Evolutionary conservation across 2,797 vertebrate genomes (phyloP).

Genomic region (Sylvia borin): DNA sequence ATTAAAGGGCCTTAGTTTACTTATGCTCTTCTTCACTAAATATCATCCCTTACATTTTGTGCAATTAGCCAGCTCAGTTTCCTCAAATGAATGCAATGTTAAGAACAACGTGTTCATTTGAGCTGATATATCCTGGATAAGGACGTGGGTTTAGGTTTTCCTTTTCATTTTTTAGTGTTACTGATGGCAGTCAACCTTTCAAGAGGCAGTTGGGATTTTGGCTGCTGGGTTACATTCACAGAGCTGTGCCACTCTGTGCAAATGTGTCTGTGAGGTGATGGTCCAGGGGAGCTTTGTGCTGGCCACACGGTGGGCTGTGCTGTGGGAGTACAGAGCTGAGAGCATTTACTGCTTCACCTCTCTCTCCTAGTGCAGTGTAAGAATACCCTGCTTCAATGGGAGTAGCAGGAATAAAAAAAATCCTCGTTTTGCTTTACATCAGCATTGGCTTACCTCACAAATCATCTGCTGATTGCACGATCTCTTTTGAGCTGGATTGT

Average conservation of each 20-base stretch:
- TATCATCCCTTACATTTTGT: neutral
- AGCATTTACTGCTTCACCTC: neutral
- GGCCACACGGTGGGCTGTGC: neutral
- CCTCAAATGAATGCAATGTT: neutral
- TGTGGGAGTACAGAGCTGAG: neutral
- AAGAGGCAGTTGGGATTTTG: neutral
- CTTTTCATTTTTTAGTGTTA: neutral
- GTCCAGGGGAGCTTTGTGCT: neutral
- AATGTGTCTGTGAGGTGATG: neutral
- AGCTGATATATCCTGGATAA: neutral
- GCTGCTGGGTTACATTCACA: neutral
- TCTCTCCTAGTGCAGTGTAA: neutral
- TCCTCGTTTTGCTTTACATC: neutral
- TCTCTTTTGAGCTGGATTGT: neutral
- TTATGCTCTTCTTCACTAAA: neutral
- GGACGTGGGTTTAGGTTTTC: neutral
- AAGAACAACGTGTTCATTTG: neutral
- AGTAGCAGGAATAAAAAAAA: neutral
- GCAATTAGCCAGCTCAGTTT: constrained; percentile 2
- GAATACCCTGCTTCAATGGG: neutral
- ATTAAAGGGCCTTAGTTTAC: neutral
- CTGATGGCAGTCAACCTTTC: neutral
- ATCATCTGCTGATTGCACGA: neutral
- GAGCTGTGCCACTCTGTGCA: neutral
- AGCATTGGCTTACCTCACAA: neutral